Percentiles rank a stretch among this genome's conserved stretches.
These are phyloP conservation scores for Calycopis cecrops DNA, from an alignment of 1,140 invertebrate species.

Conservation along the genomic window DNA sequence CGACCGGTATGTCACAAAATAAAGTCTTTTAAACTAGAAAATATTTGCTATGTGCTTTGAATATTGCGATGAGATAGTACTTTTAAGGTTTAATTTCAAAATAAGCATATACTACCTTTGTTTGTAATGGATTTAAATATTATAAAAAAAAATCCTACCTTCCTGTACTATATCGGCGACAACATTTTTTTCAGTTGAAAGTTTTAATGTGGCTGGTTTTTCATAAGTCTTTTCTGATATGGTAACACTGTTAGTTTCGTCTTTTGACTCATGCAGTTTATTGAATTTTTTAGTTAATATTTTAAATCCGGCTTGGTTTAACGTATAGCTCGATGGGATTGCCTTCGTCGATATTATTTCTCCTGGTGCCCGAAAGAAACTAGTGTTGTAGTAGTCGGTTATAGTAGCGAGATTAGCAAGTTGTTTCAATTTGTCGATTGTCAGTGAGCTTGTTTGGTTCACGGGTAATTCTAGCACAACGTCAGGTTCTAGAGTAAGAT, in stretches of 20 bases:
- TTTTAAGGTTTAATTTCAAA: no score
- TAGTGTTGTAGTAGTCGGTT: conserved; percentile 65
- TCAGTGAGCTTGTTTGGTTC: conserved; percentile 57
- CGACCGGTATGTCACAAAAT: no score
- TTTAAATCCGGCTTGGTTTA: conserved; percentile 80
- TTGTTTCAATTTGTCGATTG: conserved; percentile 70
- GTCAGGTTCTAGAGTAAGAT: conserved; percentile 60
- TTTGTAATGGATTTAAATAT: not conserved
- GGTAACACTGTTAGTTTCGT: conserved; percentile 61
- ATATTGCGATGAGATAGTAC: no score
- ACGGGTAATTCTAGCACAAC: conserved; percentile 64
- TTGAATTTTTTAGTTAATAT: conserved; percentile 81
- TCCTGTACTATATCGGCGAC: conserved; percentile 31
- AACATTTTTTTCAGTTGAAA: conserved; percentile 42
- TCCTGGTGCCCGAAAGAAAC: conserved; percentile 63
- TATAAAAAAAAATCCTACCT: conserved; percentile 23
- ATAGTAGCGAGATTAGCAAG: conserved; percentile 71
- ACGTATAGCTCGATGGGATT: conserved; percentile 73
- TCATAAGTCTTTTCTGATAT: conserved; percentile 49
- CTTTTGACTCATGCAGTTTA: conserved; percentile 69
- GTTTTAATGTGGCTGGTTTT: conserved; percentile 45
- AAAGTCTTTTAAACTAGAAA: no score
- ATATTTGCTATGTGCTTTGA: no score
- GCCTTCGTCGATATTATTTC: conserved; percentile 76
- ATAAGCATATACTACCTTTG: no score